A percentile compares a stretch with the other conserved stretches of the same genome.
Conservation (phyloP, 2,113 vertebrate genomes). For the Peromyscus leucopus region DNA sequence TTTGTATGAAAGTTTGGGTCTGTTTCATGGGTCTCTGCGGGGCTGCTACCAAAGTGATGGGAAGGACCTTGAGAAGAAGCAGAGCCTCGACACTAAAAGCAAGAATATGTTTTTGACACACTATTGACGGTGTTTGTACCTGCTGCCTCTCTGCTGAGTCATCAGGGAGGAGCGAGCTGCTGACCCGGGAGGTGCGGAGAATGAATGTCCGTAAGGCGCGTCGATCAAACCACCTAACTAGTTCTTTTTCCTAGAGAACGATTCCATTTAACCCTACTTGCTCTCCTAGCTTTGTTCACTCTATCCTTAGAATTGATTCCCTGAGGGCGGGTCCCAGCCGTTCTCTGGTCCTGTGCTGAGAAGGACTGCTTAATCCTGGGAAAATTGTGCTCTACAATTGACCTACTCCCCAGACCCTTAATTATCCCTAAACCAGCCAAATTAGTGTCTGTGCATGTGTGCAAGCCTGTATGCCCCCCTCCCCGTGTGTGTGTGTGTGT, state of each 20-base stretch:
- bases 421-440: constrained; percentile 2
- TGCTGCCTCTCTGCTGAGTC: not conserved
- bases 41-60: not conserved
- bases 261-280: not conserved
- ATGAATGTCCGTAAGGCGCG: not conserved
- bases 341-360: constrained; percentile 5
- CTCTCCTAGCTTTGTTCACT: constrained; percentile 33
- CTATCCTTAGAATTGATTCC: constrained; percentile 31
- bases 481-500: not conserved
- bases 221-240: not conserved
- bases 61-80: not conserved
- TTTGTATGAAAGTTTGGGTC: not conserved
- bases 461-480: too few relatives aligned
- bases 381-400: constrained; percentile 25
- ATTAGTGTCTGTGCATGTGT: not conserved
- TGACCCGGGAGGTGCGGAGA: not conserved
- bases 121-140: not conserved
- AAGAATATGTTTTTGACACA: not conserved
- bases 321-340: not conserved
- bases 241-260: constrained; percentile 23
- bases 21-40: not conserved
- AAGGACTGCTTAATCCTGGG: not conserved
- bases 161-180: not conserved
- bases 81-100: not conserved
- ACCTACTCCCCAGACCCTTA: not conserved